A percentile compares a stretch with the other conserved stretches of the same genome.
phyloP scores from a whole-genome alignment of 2,888 invertebrate species.

The Chloroclysta siterata region DNA sequence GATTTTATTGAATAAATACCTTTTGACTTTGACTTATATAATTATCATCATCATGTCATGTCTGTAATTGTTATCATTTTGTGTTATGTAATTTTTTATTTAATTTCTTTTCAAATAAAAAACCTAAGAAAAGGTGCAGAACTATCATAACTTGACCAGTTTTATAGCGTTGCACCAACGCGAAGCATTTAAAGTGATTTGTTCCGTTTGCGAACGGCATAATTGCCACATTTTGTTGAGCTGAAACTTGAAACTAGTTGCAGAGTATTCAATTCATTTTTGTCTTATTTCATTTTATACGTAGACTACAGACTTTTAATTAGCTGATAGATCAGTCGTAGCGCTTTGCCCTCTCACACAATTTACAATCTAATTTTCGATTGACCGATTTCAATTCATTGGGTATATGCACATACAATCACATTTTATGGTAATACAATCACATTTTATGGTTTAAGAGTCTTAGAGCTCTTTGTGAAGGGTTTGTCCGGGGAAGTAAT shows the following conservation, averaged over 20 bases:
- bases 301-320: not conserved
- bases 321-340: not conserved
- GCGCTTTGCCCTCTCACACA: not conserved
- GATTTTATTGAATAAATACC: no score
- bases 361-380: not conserved
- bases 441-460: no score
- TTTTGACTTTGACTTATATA: no score
- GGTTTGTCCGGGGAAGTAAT: no score
- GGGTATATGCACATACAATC: no score
- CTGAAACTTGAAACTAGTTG: conserved; percentile 24
- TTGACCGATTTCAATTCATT: no score
- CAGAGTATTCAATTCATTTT: conserved; percentile 10
- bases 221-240: conserved; percentile 61
- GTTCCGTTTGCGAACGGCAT: conserved; percentile 62
- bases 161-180: conserved; percentile 64
- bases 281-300: not conserved
- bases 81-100: not conserved
- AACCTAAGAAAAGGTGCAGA: not conserved
- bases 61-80: no score
- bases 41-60: no score
- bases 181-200: conserved; percentile 73
- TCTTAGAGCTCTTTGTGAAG: no score
- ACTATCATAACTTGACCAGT: conserved; percentile 49
- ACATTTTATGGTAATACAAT: no score
- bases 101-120: not conserved